Evolutionary conservation across 2,888 invertebrate species (phyloP), one percentile per base, ranked within the genome.

Genomic region (Iphiclides podalirius): DNA sequence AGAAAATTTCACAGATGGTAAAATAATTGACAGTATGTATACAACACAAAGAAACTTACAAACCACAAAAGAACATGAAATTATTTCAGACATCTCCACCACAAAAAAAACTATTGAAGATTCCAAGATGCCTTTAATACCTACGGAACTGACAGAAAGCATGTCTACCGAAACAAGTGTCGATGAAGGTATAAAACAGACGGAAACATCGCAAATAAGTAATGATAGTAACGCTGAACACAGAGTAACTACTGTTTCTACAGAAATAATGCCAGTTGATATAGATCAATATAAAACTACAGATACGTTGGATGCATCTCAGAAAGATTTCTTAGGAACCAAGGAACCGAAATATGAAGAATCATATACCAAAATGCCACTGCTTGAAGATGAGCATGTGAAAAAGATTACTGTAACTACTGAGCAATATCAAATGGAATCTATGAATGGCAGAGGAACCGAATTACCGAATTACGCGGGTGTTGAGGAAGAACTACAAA

Each of bases 401-500:
- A 14, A 17, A 4, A 34, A 47, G 28, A 38, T 15, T 4, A 33
- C n/a, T 38, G 6, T 23, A 23, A 23, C 38, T 38, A 37, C 38
- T 17, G 9, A 15, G 14, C 16, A 33, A 11, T 45, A 38, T 46
- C 1, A 23, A 12, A 33, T 41, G 28, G 45, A 51, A 51, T 40
- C 50, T 8, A 12, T 51, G 13, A 51, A 51, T 51, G 50, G 50
- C 31, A 40, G 40, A 11, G 49, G 20, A 31, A 53, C 53, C 4
- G 52, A 46, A 44, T 11, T 23, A 14, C 38, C 45, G n/a, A n/a
- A n/a, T n/a, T 13, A 23, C 4, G 35, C 12, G 15, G 14, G 28
- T 44, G 26, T 15, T 9, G 28, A 36, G 0, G 34, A 38, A 11
- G 39, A 39, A 14, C 15, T 23, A 16, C 37, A 20, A 23, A 38